Percentiles rank a stretch among this genome's conserved stretches.
Evolutionary conservation across 2,797 vertebrate species (phyloP).

Genomic region (Telmatherina bonti): DNA sequence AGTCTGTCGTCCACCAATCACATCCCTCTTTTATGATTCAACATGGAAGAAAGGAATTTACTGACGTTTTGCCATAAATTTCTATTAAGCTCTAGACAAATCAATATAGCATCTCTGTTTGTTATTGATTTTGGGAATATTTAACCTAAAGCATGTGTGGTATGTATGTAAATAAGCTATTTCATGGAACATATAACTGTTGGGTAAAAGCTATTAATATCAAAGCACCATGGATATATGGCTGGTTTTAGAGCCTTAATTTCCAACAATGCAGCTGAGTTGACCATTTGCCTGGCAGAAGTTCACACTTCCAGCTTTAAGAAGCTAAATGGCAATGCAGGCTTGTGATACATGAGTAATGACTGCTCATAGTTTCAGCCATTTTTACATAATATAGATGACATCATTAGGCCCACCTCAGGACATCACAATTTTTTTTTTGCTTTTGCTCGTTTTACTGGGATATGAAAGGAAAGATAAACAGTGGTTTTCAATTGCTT

Average conservation of each 20-base stretch:
- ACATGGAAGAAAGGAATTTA: background rate
- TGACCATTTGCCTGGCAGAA: background rate
- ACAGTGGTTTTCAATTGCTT: too few relatives aligned
- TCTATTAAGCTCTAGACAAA: background rate
- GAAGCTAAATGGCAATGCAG: background rate
- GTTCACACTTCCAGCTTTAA: too few relatives aligned
- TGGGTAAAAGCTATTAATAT: background rate
- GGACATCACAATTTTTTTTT: constrained; percentile 7
- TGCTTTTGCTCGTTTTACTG: constrained; percentile 1
- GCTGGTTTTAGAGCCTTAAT: background rate
- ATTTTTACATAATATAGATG: constrained; percentile 3
- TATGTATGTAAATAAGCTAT: background rate
- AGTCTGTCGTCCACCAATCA: background rate
- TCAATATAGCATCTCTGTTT: background rate
- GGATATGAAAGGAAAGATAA: background rate
- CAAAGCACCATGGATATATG: background rate
- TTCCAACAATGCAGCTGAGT: background rate
- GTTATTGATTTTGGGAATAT: background rate
- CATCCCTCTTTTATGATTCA: background rate
- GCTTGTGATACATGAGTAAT: background rate
- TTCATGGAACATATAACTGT: background rate
- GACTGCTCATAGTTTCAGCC: background rate
- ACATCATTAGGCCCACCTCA: constrained; percentile 9
- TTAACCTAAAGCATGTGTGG: background rate
- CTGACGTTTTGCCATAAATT: background rate